Conservation (phyloP, 2,113 vertebrate species). For the Rhizomys pruinosus region DNA sequence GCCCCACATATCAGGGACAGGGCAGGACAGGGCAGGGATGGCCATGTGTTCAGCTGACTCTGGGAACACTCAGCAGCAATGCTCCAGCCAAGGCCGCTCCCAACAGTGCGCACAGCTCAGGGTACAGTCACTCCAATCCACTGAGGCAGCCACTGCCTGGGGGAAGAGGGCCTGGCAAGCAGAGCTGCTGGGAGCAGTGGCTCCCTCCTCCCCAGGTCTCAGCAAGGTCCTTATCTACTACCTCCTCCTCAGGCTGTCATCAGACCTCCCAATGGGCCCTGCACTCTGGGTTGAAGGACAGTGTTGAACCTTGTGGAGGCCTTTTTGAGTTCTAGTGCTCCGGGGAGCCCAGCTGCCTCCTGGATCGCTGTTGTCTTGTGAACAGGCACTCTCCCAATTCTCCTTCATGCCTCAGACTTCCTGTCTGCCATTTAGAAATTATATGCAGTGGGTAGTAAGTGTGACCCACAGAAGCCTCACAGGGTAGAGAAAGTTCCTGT, state of each 20-base stretch:
- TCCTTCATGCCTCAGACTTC: background rate
- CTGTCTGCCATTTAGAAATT: background rate
- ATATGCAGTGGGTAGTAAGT: fast-evolving
- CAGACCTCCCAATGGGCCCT: background rate
- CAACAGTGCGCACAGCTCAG: fast-evolving
- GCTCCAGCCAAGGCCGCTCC: background rate
- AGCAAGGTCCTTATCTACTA: fast-evolving
- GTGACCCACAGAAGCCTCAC: background rate
- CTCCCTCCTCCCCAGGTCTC: too few species aligned
- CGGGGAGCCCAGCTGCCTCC: background rate
- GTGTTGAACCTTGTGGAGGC: background rate
- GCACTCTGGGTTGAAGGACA: fast-evolving
- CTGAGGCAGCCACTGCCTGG: too few species aligned
- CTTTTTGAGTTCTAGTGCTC: background rate
- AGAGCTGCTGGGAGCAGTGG: fast-evolving
- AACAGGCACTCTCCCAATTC: background rate
- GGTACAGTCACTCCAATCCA: fast-evolving
- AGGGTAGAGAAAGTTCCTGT: background rate
- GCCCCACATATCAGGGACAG: fast-evolving
- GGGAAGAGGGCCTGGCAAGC: background rate
- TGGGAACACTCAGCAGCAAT: background rate
- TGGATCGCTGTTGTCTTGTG: background rate
- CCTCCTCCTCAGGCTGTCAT: fast-evolving
- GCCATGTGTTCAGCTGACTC: too few species aligned
- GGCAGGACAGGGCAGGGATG: too few species aligned